Percentiles rank a stretch among this genome's conserved stretches.
Evolutionary conservation across 2,797 vertebrate genomes (phyloP).

Genomic region (Novumbra hubbsi): DNA sequence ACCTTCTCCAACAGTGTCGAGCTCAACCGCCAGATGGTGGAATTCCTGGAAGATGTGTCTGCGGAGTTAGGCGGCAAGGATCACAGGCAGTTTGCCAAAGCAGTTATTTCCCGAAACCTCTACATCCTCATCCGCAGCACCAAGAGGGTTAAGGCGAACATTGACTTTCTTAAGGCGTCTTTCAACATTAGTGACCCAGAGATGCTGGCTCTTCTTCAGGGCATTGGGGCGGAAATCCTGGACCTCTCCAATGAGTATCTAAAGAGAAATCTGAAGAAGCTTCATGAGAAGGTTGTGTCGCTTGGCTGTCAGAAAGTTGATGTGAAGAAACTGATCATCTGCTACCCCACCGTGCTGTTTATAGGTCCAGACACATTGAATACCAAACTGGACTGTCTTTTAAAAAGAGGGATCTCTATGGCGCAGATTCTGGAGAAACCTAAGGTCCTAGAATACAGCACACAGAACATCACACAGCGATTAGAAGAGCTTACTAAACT

Average conservation of each 20-base stretch:
- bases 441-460: constrained; percentile 73
- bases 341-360: constrained; percentile 67
- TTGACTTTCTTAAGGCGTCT: constrained; percentile 60
- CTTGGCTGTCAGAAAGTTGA: constrained; percentile 61
- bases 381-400: constrained; percentile 74
- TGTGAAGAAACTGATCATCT: constrained; percentile 61
- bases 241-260: constrained; percentile 73
- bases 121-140: constrained; percentile 81
- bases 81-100: constrained; percentile 67
- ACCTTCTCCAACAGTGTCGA: constrained; percentile 80
- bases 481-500: constrained; percentile 63
- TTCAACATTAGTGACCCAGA: constrained; percentile 65
- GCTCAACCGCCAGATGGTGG: constrained; percentile 77
- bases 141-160: constrained; percentile 72
- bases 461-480: constrained; percentile 63
- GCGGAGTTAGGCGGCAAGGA: constrained; percentile 60
- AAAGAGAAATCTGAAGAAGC: constrained; percentile 67
- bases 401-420: constrained; percentile 67
- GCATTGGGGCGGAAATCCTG: constrained; percentile 68
- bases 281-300: constrained; percentile 63
- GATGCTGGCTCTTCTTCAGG: constrained; percentile 68
- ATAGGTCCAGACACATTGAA: constrained; percentile 64
- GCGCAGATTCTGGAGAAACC: constrained; percentile 71
- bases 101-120: constrained; percentile 73
- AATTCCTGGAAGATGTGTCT: constrained; percentile 67